Percentiles rank a stretch among this genome's conserved stretches.
Conservation (phyloP, 2,888 invertebrate genomes). For the Malthinus flaveolus region DNA sequence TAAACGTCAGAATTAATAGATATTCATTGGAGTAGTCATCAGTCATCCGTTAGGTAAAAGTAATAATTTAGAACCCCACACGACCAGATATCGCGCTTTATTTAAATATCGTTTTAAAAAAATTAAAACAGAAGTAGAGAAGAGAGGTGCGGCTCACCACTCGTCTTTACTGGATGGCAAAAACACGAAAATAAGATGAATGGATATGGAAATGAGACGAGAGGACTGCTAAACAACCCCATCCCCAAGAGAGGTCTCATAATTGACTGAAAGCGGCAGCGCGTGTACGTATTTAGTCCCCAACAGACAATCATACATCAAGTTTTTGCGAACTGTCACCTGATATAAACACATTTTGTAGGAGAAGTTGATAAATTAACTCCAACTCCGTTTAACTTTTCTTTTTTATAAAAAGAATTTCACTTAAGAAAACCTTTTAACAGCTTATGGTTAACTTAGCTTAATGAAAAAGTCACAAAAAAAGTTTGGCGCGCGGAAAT, state of each 20-base stretch:
- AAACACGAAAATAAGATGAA: conserved; percentile 34
- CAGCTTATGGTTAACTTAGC: background rate
- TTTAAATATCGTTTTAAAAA: conserved; percentile 13
- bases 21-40: conserved; percentile 22
- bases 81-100: conserved; percentile 5
- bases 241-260: conserved; percentile 32
- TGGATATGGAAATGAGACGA: conserved; percentile 36
- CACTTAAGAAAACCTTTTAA: conserved; percentile 3
- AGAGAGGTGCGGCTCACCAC: conserved; percentile 20
- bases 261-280: conserved; percentile 35
- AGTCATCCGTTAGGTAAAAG: conserved; percentile 16
- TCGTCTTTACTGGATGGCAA: conserved; percentile 29
- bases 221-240: conserved; percentile 34
- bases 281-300: conserved; percentile 30
- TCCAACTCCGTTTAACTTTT: conserved; percentile 9
- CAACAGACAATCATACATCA: conserved; percentile 32
- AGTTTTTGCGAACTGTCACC: conserved; percentile 32
- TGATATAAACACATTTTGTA: conserved; percentile 30
- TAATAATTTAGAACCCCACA: conserved; percentile 12
- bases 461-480: no score
- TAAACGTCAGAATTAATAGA: conserved; percentile 21
- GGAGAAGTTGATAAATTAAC: conserved; percentile 28
- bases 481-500: no score
- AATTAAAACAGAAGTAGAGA: conserved; percentile 18
- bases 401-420: conserved; percentile 14